phyloP scores from a whole-genome alignment of 2,797 vertebrate genomes.

The Acanthiza pusilla region DNA sequence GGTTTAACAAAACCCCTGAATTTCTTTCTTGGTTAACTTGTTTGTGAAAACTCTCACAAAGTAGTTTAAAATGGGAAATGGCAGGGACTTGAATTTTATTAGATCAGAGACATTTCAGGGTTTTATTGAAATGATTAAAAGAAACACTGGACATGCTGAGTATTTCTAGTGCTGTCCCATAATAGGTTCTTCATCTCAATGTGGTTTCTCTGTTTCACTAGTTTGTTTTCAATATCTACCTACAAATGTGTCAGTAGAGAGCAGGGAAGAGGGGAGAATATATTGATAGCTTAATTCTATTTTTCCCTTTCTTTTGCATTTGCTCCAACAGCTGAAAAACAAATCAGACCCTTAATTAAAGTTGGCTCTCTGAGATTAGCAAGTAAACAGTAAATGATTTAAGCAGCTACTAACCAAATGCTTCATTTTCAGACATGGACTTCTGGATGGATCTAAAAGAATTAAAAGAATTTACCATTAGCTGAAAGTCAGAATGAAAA shows the following conservation, averaged over 20 bases:
- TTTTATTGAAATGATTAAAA: background rate
- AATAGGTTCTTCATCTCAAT: background rate
- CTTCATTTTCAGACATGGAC: conserved; percentile 76
- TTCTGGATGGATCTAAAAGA: conserved; percentile 77
- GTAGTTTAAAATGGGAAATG: background rate
- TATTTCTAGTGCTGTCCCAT: background rate
- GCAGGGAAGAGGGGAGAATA: no score
- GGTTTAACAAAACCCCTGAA: background rate
- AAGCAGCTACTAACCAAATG: conserved; percentile 77
- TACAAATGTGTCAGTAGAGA: background rate
- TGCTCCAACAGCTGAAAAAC: background rate
- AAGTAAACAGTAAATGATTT: background rate
- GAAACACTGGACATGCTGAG: background rate
- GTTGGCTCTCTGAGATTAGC: background rate
- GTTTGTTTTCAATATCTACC: background rate
- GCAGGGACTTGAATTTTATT: background rate
- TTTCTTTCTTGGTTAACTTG: background rate
- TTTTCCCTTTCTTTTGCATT: background rate
- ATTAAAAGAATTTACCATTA: conserved; percentile 57
- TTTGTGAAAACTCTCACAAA: background rate
- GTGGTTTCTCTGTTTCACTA: background rate
- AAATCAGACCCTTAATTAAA: conserved; percentile 33
- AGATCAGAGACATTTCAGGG: background rate
- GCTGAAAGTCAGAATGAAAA: conserved; percentile 37
- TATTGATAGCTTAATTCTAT: background rate